Percentiles rank a stretch among this genome's conserved stretches.
phyloP scores from a whole-genome alignment of 2,888 invertebrate species.

The Fabriciana adippe region DNA sequence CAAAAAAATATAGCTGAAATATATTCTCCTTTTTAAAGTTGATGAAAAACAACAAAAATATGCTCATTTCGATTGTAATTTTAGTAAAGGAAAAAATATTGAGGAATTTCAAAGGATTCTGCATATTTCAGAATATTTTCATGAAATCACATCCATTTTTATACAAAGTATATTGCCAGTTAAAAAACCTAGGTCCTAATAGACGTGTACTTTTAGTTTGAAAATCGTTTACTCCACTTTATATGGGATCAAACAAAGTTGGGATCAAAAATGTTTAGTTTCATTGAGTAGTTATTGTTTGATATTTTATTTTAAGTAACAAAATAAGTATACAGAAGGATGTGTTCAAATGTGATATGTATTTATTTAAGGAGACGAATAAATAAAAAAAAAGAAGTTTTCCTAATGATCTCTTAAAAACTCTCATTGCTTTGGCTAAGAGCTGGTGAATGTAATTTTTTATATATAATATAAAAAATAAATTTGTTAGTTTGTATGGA shows the following conservation, averaged over 20 bases:
- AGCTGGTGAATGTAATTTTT: slow-evolving; percentile 46
- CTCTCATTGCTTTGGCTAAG: slow-evolving; percentile 68
- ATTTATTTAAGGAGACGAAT: slow-evolving; percentile 73
- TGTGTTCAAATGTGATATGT: slow-evolving; percentile 82
- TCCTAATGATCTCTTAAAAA: slow-evolving; percentile 81
- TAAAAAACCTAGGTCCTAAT: no score
- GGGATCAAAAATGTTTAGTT: slow-evolving; percentile 47
- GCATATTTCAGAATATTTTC: not conserved
- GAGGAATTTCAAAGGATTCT: not conserved
- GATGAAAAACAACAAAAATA: no score
- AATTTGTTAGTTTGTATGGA: not conserved
- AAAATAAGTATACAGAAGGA: slow-evolving; percentile 64
- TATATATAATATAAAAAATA: slow-evolving; percentile 9
- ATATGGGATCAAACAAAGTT: slow-evolving; percentile 25
- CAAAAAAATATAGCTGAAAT: no score
- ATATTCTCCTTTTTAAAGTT: no score
- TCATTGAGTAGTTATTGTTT: slow-evolving; percentile 43
- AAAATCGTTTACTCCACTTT: not conserved
- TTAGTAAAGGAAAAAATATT: no score
- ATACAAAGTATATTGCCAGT: no score
- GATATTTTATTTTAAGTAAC: slow-evolving; percentile 52
- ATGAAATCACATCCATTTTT: no score
- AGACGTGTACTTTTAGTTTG: slow-evolving; percentile 7
- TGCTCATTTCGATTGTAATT: no score
- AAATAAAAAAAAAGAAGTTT: slow-evolving; percentile 70